phyloP scores from a whole-genome alignment of 2,888 invertebrate genomes.

The Willowsia nigromaculata region DNA sequence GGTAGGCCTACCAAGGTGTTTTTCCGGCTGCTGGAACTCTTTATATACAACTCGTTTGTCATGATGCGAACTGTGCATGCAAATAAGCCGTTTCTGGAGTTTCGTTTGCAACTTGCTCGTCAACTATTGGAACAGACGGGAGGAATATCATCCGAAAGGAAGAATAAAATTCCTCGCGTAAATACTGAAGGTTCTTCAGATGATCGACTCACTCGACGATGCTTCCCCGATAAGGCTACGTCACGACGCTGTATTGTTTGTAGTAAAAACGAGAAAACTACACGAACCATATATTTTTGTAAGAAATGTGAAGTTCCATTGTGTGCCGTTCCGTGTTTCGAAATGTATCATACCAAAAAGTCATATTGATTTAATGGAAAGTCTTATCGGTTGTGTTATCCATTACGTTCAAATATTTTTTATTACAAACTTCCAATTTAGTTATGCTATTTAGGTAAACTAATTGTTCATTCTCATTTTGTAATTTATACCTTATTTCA shows the following conservation, averaged over 20 bases:
- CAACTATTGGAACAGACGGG: not conserved
- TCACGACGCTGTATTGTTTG: not conserved
- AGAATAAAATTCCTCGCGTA: not conserved
- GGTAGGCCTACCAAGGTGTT: not conserved
- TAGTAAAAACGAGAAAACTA: not conserved
- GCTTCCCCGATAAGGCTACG: not conserved
- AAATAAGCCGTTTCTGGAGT: not conserved
- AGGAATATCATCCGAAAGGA: not conserved
- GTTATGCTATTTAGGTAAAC: too few relatives aligned
- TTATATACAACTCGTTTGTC: not conserved
- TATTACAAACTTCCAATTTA: too few relatives aligned
- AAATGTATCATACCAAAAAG: not conserved
- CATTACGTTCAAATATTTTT: too few relatives aligned
- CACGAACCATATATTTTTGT: not conserved
- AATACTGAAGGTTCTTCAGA: not conserved
- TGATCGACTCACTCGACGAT: not conserved
- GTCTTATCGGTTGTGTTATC: too few relatives aligned
- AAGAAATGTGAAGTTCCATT: not conserved
- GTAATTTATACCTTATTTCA: too few relatives aligned
- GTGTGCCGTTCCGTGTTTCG: not conserved
- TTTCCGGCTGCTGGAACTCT: not conserved
- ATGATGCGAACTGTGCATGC: not conserved
- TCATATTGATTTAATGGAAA: too few relatives aligned
- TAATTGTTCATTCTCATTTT: too few relatives aligned
- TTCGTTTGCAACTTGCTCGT: not conserved